phyloP scores from a whole-genome alignment of 2,113 vertebrate species.

The Pterocles burchelli region DNA sequence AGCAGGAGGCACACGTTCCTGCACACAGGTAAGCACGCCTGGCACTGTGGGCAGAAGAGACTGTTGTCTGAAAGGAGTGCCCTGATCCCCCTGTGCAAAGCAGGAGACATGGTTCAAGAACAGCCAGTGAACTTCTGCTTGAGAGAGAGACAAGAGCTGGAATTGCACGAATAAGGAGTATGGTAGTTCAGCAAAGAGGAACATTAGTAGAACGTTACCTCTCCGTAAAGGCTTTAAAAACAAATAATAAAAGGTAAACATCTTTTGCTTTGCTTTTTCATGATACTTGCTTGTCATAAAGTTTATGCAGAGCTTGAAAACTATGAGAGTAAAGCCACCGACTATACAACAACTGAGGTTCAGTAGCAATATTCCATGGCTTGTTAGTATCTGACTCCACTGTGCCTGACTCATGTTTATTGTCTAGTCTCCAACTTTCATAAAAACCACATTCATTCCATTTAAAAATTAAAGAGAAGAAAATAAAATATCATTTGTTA shows the following conservation, averaged over 20 bases:
- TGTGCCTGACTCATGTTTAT: neutral
- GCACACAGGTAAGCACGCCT: neutral
- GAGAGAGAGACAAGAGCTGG: neutral
- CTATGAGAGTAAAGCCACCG: neutral
- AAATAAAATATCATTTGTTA: neutral
- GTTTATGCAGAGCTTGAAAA: neutral
- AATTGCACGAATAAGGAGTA: neutral
- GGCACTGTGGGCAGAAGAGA: neutral
- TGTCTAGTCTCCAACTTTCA: neutral
- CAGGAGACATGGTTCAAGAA: neutral
- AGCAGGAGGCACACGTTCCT: neutral
- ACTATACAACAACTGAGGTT: rapidly evolving
- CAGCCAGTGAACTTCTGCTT: neutral
- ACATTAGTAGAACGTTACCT: neutral
- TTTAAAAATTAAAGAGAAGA: neutral
- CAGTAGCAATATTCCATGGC: neutral
- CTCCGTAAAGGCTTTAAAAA: neutral
- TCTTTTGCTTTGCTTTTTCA: neutral
- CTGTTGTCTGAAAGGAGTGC: neutral
- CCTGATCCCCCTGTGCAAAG: neutral
- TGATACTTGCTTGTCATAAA: neutral
- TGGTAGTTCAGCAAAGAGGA: neutral
- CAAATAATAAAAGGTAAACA: neutral
- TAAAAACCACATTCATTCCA: neutral
- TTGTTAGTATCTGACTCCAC: neutral